Base-by-base conservation (phyloP, 2,797 vertebrate genomes). In the Tokudaia muenninki region DNA sequence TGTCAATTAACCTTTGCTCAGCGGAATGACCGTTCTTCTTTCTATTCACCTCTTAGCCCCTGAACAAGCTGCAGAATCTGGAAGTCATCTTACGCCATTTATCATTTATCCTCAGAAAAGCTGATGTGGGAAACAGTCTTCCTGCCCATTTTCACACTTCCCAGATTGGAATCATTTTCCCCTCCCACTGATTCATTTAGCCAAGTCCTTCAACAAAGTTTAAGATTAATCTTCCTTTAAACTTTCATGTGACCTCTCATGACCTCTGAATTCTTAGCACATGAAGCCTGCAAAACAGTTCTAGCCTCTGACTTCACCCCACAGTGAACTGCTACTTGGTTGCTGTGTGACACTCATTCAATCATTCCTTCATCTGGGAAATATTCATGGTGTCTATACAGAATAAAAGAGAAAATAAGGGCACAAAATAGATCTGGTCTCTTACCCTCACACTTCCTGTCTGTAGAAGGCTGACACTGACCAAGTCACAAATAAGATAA, bases 11-110 rank as follows among this genome's bases (percentile, higher is more conserved):
- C 83, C 78, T 92, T 52, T 8, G 57, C 81, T 97, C 47, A 4
- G 89, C 92, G 95, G 91, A 96, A 96, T 97, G 96, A 96, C 97
- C 96, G n/a, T 22, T 87, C 74, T 55, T 92, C 87, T 97, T 92
- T 61, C 57, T 37, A 78, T 5, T 94, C 88, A 92, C 91, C 94
- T 92, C 87, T 86, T 75, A 90, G 83, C 92, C 94, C 88, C 87
- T 87, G 7, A 44, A 92, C 90, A 82, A 78, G 37, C 61, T 61
- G 57, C n/a, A 87, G 92, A 97, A 77, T 79, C 79, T 92, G 75
- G 6, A 97, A 82, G 52, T 57, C 96, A 96, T 86, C 96, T 96
- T 93, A 82, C 83, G 90, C 86, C 90, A 96, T 79, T 92, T 81
- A 90, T 79, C 90, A 96, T 79, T 89, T 81, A 92, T 81, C 24